A percentile compares a stretch with the other conserved stretches of the same genome.
These are phyloP conservation scores for Bos indicus DNA, from an alignment of 2,113 vertebrate genomes.

Conservation along the genomic window DNA sequence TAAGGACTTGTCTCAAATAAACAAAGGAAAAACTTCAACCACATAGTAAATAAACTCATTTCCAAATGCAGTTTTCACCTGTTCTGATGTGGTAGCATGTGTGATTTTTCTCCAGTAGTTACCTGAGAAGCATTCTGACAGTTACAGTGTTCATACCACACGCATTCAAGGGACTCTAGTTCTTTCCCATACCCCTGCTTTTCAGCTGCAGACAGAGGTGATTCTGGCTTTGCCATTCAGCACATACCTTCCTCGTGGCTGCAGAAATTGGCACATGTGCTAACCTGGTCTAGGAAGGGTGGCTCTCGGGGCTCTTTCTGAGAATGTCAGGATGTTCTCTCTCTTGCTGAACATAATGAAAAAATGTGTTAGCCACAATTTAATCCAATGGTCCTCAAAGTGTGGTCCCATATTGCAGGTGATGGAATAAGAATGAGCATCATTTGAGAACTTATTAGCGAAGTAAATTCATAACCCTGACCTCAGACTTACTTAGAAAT, in stretches of 20 bases:
- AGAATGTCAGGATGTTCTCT: background rate
- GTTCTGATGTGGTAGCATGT: background rate
- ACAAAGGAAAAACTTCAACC: background rate
- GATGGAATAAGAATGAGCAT: background rate
- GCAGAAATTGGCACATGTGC: background rate
- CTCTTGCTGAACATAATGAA: background rate
- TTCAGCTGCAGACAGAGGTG: background rate
- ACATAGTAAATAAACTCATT: background rate
- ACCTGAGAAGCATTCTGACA: background rate
- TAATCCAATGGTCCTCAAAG: background rate
- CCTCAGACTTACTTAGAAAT: background rate
- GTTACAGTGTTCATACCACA: background rate
- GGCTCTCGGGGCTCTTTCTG: background rate
- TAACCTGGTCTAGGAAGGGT: background rate
- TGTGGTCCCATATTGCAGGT: background rate
- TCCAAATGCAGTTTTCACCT: background rate
- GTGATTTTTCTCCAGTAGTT: background rate
- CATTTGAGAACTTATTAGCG: background rate
- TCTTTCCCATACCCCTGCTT: background rate
- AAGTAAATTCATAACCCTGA: background rate
- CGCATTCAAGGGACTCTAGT: rapidly evolving
- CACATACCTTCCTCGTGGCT: background rate
- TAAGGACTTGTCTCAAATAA: background rate
- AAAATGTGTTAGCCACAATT: background rate
- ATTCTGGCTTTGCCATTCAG: background rate